phyloP scores from a whole-genome alignment of 2,797 vertebrate species.

The Alauda arvensis region DNA sequence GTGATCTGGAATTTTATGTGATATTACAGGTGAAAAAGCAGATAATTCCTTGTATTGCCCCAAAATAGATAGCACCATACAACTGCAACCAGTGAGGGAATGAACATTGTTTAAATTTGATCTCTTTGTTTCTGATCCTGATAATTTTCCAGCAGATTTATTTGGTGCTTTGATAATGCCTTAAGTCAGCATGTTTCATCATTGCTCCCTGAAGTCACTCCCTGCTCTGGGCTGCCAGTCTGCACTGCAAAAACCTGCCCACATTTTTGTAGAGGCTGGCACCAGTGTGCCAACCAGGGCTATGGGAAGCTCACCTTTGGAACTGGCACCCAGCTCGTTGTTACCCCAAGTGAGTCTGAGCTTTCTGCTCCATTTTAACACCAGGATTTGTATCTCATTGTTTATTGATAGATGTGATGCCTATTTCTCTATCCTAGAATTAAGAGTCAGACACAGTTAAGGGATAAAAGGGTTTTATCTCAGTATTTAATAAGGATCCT shows the following conservation, averaged over 20 bases:
- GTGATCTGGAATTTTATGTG: background rate
- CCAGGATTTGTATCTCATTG: background rate
- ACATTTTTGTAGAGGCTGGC: constrained; percentile 2
- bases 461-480: background rate
- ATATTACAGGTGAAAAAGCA: background rate
- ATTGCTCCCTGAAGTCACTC: background rate
- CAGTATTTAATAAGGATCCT: background rate
- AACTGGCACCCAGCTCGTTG: background rate
- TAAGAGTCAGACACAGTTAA: background rate
- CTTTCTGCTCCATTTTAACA: background rate
- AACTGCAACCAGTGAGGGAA: background rate
- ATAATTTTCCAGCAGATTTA: background rate
- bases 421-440: background rate
- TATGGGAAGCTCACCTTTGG: background rate
- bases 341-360: background rate
- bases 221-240: background rate
- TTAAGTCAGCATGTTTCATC: background rate
- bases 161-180: background rate
- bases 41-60: background rate
- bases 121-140: background rate
- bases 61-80: rapidly evolving
- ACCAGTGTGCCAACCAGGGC: background rate
- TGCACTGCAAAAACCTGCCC: background rate
- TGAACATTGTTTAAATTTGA: background rate
- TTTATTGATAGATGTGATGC: background rate